phyloP scores from a whole-genome alignment of 2,888 invertebrate species.

The Aspidiotus rigidus region DNA sequence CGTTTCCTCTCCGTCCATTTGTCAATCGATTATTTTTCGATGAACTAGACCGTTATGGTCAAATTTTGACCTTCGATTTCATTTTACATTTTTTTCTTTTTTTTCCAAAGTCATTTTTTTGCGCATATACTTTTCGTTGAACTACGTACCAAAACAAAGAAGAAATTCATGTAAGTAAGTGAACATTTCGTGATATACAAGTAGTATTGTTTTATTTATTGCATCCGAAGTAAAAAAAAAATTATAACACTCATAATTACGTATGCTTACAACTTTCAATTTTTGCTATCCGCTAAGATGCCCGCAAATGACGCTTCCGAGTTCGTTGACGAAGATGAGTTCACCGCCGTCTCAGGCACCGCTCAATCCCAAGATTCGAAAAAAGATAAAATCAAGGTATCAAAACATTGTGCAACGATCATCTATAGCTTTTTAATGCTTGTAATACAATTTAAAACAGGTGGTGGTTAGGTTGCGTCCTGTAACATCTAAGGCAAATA shows the following conservation, averaged over 20 bases:
- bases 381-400: too few relatives aligned
- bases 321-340: background rate
- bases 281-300: background rate
- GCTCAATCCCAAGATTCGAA: too few relatives aligned
- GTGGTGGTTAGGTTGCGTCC: constrained; percentile 22
- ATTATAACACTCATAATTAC: too few relatives aligned
- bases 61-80: background rate
- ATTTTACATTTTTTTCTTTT: background rate
- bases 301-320: background rate
- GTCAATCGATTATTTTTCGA: constrained; percentile 4
- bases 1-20: background rate
- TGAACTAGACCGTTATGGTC: background rate
- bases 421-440: too few relatives aligned
- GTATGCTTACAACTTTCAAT: background rate
- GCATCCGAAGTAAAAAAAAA: too few relatives aligned
- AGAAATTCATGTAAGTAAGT: too few relatives aligned
- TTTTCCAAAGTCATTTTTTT: background rate
- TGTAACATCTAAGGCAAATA: constrained; percentile 4
- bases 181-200: too few relatives aligned
- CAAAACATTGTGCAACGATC: too few relatives aligned
- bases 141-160: background rate
- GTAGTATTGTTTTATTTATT: too few relatives aligned
- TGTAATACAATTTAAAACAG: background rate
- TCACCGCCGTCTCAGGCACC: background rate
- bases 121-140: background rate